These are phyloP conservation scores for Mugil cephalus DNA, from an alignment of 2,113 vertebrate genomes.

Conservation along the genomic window DNA sequence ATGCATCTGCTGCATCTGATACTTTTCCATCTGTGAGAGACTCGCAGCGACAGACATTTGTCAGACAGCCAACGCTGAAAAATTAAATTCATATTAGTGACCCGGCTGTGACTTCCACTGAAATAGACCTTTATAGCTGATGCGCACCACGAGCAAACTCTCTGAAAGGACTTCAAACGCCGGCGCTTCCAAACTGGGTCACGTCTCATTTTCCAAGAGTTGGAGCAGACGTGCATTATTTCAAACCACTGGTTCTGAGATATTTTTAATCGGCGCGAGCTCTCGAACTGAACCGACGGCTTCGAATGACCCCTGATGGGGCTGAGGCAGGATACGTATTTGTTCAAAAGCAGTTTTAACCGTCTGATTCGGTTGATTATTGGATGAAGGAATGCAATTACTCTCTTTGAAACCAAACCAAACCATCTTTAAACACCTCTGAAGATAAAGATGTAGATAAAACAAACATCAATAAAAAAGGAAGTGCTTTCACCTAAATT, in stretches of 20 bases:
- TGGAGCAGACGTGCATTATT: not conserved
- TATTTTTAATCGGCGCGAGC: not conserved
- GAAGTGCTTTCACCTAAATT: too few relatives aligned
- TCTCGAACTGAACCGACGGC: too few relatives aligned
- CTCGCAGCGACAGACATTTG: not conserved
- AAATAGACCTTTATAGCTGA: constrained; percentile 18
- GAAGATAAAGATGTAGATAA: too few relatives aligned
- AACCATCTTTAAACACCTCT: too few relatives aligned
- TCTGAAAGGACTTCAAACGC: constrained; percentile 24
- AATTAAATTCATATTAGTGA: constrained; percentile 22
- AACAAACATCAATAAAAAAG: too few relatives aligned
- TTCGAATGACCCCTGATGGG: not conserved
- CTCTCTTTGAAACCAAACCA: too few relatives aligned
- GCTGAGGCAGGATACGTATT: not conserved
- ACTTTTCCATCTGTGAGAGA: not conserved
- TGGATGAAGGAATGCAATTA: too few relatives aligned
- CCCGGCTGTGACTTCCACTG: constrained; percentile 9
- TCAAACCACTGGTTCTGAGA: not conserved
- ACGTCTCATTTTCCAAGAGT: constrained; percentile 15
- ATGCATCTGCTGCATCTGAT: too few relatives aligned
- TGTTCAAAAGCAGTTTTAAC: not conserved
- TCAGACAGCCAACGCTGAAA: constrained; percentile 1
- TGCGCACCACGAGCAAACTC: not conserved
- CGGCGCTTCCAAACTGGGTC: constrained; percentile 27
- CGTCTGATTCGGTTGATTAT: not conserved